phyloP scores from a whole-genome alignment of 2,888 invertebrate species.

The Trissolcus japonicus region DNA sequence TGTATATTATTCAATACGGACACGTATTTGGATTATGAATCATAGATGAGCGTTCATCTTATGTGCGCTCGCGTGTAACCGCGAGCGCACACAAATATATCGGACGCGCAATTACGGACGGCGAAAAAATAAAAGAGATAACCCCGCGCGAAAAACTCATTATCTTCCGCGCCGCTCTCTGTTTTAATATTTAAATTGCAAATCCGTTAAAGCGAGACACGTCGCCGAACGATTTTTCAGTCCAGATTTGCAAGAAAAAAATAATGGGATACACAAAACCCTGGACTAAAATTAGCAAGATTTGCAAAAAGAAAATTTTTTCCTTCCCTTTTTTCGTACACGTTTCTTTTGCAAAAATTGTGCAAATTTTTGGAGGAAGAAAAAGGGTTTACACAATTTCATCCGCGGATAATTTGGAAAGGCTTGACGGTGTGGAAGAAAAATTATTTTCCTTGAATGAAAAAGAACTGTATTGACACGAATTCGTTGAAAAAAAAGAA shows the following conservation, averaged over 20 bases:
- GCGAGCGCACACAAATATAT: conserved; percentile 17
- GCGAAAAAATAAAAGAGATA: conserved; percentile 10
- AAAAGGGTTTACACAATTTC: too few relatives aligned
- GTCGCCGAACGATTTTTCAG: conserved; percentile 5
- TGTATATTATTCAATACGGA: conserved; percentile 34
- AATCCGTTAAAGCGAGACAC: conserved; percentile 11
- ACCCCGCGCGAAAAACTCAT: conserved; percentile 6
- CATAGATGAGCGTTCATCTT: conserved; percentile 36
- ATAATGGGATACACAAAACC: too few relatives aligned
- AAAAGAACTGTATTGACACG: too few relatives aligned
- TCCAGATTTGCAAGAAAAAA: background rate
- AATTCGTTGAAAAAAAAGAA: too few relatives aligned
- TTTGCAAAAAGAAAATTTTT: background rate
- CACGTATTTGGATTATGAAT: conserved; percentile 37
- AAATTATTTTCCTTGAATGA: too few relatives aligned
- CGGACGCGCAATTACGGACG: conserved; percentile 2
- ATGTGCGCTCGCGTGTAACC: conserved; percentile 24
- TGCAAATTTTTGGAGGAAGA: too few relatives aligned
- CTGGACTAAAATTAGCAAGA: too few relatives aligned
- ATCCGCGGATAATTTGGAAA: too few relatives aligned
- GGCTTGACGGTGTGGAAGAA: too few relatives aligned
- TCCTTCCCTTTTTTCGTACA: too few relatives aligned
- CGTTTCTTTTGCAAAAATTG: too few relatives aligned
- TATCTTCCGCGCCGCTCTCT: conserved; percentile 7
- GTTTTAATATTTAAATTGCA: conserved; percentile 17